Evolutionary conservation across 1,140 invertebrate species (phyloP).

Genomic region (Anastrepha obliqua): DNA sequence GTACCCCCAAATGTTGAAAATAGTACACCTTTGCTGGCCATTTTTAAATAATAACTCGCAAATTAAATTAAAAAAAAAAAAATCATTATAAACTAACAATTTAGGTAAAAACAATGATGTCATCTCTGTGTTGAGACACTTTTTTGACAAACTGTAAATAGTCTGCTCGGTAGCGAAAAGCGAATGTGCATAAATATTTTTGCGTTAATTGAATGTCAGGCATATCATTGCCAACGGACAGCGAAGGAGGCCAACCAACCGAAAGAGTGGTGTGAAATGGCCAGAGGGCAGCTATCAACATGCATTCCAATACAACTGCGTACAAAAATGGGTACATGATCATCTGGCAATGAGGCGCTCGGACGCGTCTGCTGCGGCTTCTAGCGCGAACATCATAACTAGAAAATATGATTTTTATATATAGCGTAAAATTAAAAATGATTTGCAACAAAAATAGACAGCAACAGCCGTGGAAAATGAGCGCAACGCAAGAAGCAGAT

Average conservation of each 20-base stretch:
- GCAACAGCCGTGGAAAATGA: constrained; percentile 41
- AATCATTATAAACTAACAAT: too few species aligned
- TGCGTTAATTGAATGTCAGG: constrained; percentile 48
- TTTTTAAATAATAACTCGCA: too few species aligned
- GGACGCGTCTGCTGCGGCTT: neutral
- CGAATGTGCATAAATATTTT: constrained; percentile 32
- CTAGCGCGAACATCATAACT: constrained; percentile 14
- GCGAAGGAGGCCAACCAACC: neutral
- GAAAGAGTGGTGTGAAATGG: constrained; percentile 43
- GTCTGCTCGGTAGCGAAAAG: neutral
- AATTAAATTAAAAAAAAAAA: too few species aligned
- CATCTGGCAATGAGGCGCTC: neutral
- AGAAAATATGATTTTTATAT: constrained; percentile 43
- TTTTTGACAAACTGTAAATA: too few species aligned
- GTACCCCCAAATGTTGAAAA: too few species aligned
- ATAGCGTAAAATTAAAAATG: constrained; percentile 36
- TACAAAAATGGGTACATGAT: neutral
- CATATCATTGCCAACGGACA: neutral
- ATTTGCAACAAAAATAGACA: constrained; percentile 22
- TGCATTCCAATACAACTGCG: neutral
- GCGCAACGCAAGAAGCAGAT: neutral
- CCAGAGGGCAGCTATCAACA: neutral
- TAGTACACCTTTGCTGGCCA: too few species aligned
- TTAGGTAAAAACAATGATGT: too few species aligned
- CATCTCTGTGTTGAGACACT: too few species aligned